Conservation (phyloP, 2,113 vertebrate species). For the Ceyx cyanopectus region DNA sequence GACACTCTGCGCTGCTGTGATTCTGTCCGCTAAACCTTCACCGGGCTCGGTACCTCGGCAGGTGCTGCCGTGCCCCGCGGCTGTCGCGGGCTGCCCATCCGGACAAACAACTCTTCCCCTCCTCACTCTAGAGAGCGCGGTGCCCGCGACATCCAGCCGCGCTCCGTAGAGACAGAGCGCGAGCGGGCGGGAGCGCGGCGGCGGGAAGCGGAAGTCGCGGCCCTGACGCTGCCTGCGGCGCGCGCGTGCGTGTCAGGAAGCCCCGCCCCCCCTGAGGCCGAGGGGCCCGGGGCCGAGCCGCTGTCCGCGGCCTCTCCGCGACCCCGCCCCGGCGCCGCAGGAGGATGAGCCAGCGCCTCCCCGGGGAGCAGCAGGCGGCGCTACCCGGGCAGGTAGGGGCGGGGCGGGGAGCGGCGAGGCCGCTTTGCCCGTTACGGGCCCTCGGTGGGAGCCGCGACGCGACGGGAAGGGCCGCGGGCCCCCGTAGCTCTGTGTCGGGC, state of each 20-base stretch:
- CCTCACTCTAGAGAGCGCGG: accelerated
- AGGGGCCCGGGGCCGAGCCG: neutral
- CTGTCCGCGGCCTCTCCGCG: neutral
- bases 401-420: neutral
- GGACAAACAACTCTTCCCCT: accelerated
- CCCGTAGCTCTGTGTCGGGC: too few relatives aligned
- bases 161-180: too few relatives aligned
- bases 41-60: neutral
- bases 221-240: too few relatives aligned
- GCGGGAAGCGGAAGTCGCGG: neutral
- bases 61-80: accelerated
- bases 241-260: neutral
- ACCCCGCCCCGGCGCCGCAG: neutral
- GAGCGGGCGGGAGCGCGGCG: accelerated
- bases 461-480: too few relatives aligned
- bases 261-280: neutral
- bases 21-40: neutral
- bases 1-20: too few relatives aligned
- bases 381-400: constrained; percentile 44
- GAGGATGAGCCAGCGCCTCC: constrained; percentile 38
- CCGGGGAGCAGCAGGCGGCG: constrained; percentile 33
- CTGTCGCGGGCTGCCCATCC: neutral
- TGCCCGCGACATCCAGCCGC: neutral
- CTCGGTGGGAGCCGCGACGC: too few relatives aligned
- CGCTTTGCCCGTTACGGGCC: too few relatives aligned